A percentile compares a stretch with the other conserved stretches of the same genome.
Evolutionary conservation across 2,888 invertebrate species (phyloP).

Genomic region (Nezara viridula): DNA sequence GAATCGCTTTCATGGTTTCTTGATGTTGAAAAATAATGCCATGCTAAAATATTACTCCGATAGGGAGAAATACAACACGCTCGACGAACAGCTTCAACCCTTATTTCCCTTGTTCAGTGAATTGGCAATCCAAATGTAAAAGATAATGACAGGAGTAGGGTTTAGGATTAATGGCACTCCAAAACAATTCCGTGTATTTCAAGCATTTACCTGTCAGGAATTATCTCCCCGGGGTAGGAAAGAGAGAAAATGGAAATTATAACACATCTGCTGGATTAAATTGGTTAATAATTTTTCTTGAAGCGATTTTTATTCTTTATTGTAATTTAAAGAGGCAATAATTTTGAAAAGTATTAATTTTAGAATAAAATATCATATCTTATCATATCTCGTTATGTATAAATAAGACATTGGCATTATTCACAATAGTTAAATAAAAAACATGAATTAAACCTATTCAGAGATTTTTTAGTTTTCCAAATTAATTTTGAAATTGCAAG

Average conservation of each 20-base stretch:
- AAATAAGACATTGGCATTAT: too few relatives aligned
- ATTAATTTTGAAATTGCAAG: too few relatives aligned
- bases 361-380: too few relatives aligned
- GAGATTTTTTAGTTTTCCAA: too few relatives aligned
- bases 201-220: background rate
- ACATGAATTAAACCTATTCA: too few relatives aligned
- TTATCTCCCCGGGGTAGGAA: background rate
- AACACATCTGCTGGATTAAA: background rate
- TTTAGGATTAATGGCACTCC: background rate
- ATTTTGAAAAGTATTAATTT: too few relatives aligned
- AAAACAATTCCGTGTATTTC: background rate
- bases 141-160: background rate
- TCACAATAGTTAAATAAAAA: too few relatives aligned
- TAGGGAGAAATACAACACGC: background rate
- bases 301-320: background rate
- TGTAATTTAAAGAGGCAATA: background rate
- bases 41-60: background rate
- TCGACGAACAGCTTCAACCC: background rate
- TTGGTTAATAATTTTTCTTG: background rate
- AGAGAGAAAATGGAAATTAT: background rate
- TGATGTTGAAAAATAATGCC: background rate
- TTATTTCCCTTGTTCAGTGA: background rate
- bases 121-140: background rate
- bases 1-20: background rate
- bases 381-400: too few relatives aligned